Evolutionary conservation across 2,888 invertebrate genomes (phyloP).

Genomic region (Glyphotaelius pellucidus): DNA sequence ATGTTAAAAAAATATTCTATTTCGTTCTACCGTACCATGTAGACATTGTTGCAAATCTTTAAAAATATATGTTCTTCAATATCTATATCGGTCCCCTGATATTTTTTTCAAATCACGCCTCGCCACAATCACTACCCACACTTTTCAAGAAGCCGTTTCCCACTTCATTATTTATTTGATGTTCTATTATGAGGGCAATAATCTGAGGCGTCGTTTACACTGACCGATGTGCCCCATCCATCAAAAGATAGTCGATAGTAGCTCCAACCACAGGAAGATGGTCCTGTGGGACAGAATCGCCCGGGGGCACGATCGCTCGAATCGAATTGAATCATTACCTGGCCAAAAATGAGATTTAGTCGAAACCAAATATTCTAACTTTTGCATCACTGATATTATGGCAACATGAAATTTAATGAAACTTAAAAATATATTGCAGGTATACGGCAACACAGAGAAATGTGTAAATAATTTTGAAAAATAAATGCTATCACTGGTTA

Average conservation of each 20-base stretch:
- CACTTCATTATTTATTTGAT: conserved; percentile 19
- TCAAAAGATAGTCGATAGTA: conserved; percentile 48
- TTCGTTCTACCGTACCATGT: no score
- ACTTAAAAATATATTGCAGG: no score
- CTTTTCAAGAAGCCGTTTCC: background rate
- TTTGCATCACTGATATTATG: no score
- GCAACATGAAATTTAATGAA: no score
- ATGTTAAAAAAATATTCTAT: no score
- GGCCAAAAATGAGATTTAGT: background rate
- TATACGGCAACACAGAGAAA: no score
- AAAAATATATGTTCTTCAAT: no score
- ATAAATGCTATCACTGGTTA: no score
- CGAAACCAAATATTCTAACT: no score
- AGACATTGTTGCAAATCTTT: no score
- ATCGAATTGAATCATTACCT: background rate
- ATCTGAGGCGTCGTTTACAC: conserved; percentile 51
- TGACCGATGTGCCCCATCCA: conserved; percentile 58
- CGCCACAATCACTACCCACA: background rate
- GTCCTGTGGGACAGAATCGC: background rate
- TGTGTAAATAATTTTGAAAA: no score
- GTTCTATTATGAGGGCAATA: conserved; percentile 58
- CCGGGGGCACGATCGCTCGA: background rate
- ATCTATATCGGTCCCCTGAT: background rate
- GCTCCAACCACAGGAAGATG: background rate
- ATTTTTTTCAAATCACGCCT: background rate